These are phyloP conservation scores for Leptarthrus brevirostris DNA, from an alignment of 2,888 invertebrate genomes.

Conservation along the genomic window DNA sequence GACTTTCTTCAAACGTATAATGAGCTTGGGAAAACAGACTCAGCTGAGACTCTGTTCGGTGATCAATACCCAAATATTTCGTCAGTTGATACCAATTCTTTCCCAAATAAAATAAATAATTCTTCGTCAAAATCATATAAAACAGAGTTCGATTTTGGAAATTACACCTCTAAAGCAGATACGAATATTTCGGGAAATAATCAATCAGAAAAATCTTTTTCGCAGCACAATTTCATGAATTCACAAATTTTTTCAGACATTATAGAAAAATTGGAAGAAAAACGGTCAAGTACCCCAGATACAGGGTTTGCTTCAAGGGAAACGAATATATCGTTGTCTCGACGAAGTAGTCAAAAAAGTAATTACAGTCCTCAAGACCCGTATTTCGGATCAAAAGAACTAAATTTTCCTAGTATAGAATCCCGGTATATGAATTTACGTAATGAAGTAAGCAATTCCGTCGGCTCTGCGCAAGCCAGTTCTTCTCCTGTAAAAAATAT, in stretches of 20 bases:
- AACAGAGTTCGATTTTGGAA: constrained; percentile 54
- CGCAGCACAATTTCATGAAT: constrained; percentile 59
- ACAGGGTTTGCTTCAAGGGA: constrained; percentile 67
- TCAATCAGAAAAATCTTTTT: constrained; percentile 64
- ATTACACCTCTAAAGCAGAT: constrained; percentile 62
- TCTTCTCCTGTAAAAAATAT: constrained; percentile 62
- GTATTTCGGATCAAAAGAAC: constrained; percentile 57
- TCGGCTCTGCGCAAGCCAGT: constrained; percentile 41
- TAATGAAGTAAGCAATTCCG: constrained; percentile 55
- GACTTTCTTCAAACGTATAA: constrained; percentile 67
- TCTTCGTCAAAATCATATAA: constrained; percentile 19
- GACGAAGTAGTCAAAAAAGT: constrained; percentile 67
- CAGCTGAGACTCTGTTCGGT: constrained; percentile 65
- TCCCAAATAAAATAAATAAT: constrained; percentile 52
- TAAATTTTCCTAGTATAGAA: constrained; percentile 56
- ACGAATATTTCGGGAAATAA: constrained; percentile 65
- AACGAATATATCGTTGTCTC: constrained; percentile 65
- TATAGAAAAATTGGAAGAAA: constrained; percentile 63
- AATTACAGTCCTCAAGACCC: constrained; percentile 67
- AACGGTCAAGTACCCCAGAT: constrained; percentile 66
- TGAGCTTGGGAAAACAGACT: constrained; percentile 67
- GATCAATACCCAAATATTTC: constrained; percentile 61
- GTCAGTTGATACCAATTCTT: constrained; percentile 63
- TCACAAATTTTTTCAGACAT: constrained; percentile 56
- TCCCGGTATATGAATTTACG: constrained; percentile 58